phyloP scores from a whole-genome alignment of 2,888 invertebrate species.

The Microdon myrmicae region DNA sequence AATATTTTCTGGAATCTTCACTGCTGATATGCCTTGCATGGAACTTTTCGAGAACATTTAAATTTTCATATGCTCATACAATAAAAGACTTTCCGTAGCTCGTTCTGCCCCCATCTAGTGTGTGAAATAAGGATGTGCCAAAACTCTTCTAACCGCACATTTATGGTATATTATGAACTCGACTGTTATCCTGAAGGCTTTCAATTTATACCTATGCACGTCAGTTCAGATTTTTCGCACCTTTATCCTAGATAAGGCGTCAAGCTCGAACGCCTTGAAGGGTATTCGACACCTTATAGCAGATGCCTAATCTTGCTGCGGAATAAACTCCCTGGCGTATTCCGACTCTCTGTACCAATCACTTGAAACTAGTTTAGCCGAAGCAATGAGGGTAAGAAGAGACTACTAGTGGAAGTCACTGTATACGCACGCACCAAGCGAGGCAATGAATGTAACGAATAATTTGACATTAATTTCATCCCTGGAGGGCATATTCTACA shows the following conservation, averaged over 20 bases:
- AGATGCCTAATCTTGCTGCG: no score
- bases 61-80: slow-evolving; percentile 2
- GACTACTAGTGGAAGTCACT: slow-evolving; percentile 20
- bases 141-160: slow-evolving; percentile 27
- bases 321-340: background rate
- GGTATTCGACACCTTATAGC: no score
- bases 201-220: slow-evolving; percentile 49
- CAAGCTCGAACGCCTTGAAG: no score
- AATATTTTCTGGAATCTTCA: slow-evolving; percentile 6
- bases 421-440: slow-evolving; percentile 40
- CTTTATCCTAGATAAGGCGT: slow-evolving; percentile 13
- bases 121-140: no score
- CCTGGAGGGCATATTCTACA: slow-evolving; percentile 34
- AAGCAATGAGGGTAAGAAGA: slow-evolving; percentile 8
- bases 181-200: slow-evolving; percentile 23
- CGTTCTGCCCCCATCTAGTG: no score
- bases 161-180: slow-evolving; percentile 22
- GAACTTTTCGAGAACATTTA: slow-evolving; percentile 6
- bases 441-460: slow-evolving; percentile 27
- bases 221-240: slow-evolving; percentile 46
- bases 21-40: slow-evolving; percentile 5
- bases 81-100: no score
- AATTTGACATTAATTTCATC: slow-evolving; percentile 49
- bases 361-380: no score
- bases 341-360: slow-evolving; percentile 13